Evolutionary conservation across 2,888 invertebrate species (phyloP).

Genomic region (Acrobasis suavella): DNA sequence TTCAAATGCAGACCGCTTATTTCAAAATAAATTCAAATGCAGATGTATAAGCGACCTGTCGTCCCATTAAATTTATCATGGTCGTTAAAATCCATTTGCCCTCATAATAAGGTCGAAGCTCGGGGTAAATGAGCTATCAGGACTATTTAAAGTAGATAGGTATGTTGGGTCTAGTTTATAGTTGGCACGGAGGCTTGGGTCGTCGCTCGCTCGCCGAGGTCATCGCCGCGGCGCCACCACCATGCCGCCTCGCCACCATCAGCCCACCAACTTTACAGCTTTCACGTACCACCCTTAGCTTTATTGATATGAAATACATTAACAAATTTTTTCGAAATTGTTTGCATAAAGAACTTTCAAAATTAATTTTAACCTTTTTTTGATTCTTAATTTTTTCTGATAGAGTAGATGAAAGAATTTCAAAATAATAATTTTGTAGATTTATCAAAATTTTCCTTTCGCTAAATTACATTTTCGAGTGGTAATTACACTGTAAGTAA

Average conservation of each 20-base stretch:
- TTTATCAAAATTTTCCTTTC: too few relatives aligned
- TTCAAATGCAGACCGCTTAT: too few relatives aligned
- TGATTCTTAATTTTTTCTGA: too few relatives aligned
- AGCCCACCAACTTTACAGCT: conserved; percentile 42
- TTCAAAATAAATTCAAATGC: too few relatives aligned
- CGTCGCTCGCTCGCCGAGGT: conserved; percentile 73
- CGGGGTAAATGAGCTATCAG: conserved; percentile 14
- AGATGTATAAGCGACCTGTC: too few relatives aligned
- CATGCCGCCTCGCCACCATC: conserved; percentile 26
- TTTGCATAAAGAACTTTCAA: neutral
- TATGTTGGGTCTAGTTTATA: conserved; percentile 40
- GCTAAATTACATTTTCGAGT: too few relatives aligned
- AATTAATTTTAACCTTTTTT: neutral
- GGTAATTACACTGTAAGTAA: too few relatives aligned
- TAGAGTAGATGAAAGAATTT: too few relatives aligned
- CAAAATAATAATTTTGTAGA: too few relatives aligned
- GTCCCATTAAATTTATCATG: neutral
- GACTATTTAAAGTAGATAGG: conserved; percentile 7
- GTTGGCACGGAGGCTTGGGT: conserved; percentile 53
- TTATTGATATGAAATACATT: neutral
- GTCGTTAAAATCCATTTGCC: neutral
- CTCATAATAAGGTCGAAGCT: neutral
- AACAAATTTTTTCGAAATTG: neutral
- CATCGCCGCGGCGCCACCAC: conserved; percentile 61
- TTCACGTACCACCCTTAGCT: conserved; percentile 40